Base-by-base conservation (phyloP, 1,140 invertebrate genomes). In the Aphidius gifuensis region DNA sequence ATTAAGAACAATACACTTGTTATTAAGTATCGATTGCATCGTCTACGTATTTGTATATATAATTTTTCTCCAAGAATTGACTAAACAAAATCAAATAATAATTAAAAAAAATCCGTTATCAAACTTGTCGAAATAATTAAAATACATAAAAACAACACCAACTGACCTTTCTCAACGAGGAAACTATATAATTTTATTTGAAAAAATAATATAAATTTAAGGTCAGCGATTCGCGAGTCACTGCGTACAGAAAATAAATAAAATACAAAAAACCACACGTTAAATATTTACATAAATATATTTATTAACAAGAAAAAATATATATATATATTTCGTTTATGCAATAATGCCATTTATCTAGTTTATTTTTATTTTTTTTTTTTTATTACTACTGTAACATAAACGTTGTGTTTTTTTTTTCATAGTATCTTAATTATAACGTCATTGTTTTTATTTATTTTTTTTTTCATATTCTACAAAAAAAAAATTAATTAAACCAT, bases 261-360 rank as follows among this genome's bases (percentile, higher is more conserved):
- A 16, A 11, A 51, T 32, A 51, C 8, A 51, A 21, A 2, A 23
- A 23, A 23, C 1, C 3, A 23, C 53, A 55, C 53, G 53, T 55
- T 55, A 40, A 55, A 60, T 39, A 60, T 60, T 51, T 60, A 60
- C 58, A 60, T 60, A 60, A 16, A 48, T 49, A 60, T 44, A 60
- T 60, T 40, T 40, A 60, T 49, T 47, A 9, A 60, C 46, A 60
- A 49, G 45, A 38, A 55, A 44, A 55, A 21, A 55, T 40, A 55
- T 42, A 55, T 39, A 55, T 55, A 55, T 55, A 55, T 55, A 55
- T 55, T 53, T 53, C 53, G 43, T 43, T 55, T 40, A 55, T 55
- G 53, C 53, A 55, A 55, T 55, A 55, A 55, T 55, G 53, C 53
- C 53, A 55, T 55, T 49, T n/a, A n/a, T n/a, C n/a, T n/a, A n/a